A percentile compares a stretch with the other conserved stretches of the same genome.
Evolutionary conservation across 2,797 vertebrate genomes (phyloP).

Genomic region (Malurus leucopterus): DNA sequence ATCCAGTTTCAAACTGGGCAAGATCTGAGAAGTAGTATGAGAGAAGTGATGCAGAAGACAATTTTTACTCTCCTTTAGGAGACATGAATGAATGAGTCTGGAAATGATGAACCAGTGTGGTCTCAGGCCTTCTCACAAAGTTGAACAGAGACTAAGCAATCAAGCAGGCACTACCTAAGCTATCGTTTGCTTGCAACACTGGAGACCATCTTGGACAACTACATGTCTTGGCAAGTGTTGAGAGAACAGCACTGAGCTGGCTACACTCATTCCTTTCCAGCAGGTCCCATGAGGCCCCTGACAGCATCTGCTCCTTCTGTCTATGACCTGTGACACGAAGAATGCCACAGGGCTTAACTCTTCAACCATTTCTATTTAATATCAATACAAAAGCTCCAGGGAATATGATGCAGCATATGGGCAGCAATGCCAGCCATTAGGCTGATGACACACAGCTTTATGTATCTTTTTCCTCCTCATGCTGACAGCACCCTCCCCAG

Average conservation of each 20-base stretch:
- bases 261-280: neutral
- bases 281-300: neutral
- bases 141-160: neutral
- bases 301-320: neutral
- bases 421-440: constrained; percentile 1
- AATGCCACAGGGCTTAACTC: constrained; percentile 8
- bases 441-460: neutral
- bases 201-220: neutral
- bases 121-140: neutral
- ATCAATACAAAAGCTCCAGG: neutral
- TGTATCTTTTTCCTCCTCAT: neutral
- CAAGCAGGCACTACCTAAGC: neutral
- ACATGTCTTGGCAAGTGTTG: neutral
- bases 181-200: neutral
- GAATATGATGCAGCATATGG: neutral
- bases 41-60: neutral
- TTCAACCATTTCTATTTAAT: constrained; percentile 15
- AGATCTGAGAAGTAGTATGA: neutral
- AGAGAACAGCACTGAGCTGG: neutral
- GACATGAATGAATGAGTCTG: neutral
- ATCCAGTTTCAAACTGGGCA: neutral
- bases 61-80: neutral
- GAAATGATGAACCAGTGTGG: neutral
- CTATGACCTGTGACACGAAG: neutral
- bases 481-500: neutral